Base-by-base conservation (phyloP, 2,797 vertebrate species). In the Tauraco hartlaubi region DNA sequence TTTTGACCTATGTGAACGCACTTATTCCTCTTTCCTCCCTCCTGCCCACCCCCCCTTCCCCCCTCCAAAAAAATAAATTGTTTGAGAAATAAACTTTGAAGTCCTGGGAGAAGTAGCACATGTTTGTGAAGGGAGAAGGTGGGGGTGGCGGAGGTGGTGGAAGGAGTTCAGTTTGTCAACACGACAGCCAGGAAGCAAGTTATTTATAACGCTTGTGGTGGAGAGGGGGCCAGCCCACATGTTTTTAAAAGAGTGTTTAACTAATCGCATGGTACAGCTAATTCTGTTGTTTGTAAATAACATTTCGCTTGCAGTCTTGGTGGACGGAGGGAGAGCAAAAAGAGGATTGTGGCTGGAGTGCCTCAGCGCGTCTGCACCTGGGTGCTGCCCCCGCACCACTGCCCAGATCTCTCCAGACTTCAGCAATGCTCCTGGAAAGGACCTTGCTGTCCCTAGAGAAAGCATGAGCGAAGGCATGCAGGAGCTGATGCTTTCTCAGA, bases 161-260 rank as follows among this genome's bases (percentile, higher is more conserved):
- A 93, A 96, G 94, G 64, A 92, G 92, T 86, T 94, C 56, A 94
- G 85, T 97, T 97, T 96, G 95, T 96, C 92, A 96, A 96, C 91
- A 96, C 2, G 23, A 51, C 73, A 94, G 73, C 81, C 95, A 96
- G 96, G 94, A 96, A 95, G n/a, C 88, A 46, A 54, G 85, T 63
- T 97, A 96, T 95, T 84, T 78, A 86, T 94, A 91, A 84, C 28
- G 0, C 21, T 78, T 92, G 91, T 84, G 92, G 94, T 76, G 56
- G 44, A 92, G 87, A 95, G 67, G 82, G 94, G 78, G 72, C 66
- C 89, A 25, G 79, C 92, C 90, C 91, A 95, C 85, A 3, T 26
- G 91, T 46, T 92, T 92, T 94, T 85, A 3, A 83, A 91, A 88
- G 85, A 85, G 74, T 43, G n/a, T 44, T 85, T 61, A 55, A 58